A percentile compares a stretch with the other conserved stretches of the same genome.
Conservation (phyloP, 2,113 vertebrate species). For the Hepsetus odoe region DNA sequence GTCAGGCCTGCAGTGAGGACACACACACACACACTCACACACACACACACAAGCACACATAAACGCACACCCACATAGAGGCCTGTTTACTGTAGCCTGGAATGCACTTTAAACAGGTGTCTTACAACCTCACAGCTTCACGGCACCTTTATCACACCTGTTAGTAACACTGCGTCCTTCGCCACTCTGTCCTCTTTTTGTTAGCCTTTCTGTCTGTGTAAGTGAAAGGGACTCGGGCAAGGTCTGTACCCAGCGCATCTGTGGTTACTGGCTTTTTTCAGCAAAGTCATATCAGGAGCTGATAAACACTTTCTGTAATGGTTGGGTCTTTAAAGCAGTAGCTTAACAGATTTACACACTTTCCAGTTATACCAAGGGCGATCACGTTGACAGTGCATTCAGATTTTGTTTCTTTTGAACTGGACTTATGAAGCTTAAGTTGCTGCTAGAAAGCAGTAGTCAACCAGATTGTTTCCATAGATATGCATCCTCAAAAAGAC, state of each 20-base stretch:
- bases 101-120: conserved; percentile 57
- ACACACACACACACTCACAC: conserved; percentile 36
- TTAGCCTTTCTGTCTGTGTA: conserved; percentile 14
- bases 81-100: conserved; percentile 46
- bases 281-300: conserved; percentile 19
- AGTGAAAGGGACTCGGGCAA: conserved; percentile 17
- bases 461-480: too few species aligned
- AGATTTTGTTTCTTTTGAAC: too few species aligned
- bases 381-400: too few species aligned
- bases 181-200: conserved; percentile 34
- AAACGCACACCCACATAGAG: conserved; percentile 9
- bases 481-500: too few species aligned
- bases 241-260: conserved; percentile 16
- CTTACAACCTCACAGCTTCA: conserved; percentile 59
- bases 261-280: conserved; percentile 1
- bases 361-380: too few species aligned
- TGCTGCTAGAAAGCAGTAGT: too few species aligned
- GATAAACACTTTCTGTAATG: conserved; percentile 20
- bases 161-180: conserved; percentile 39
- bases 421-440: too few species aligned
- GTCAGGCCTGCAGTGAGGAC: conserved; percentile 23
- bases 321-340: too few species aligned
- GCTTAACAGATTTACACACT: too few species aligned
- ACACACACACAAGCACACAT: conserved; percentile 23
- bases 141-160: conserved; percentile 46